Conservation (phyloP, 2,797 vertebrate species). For the Lagodon rhomboides region DNA sequence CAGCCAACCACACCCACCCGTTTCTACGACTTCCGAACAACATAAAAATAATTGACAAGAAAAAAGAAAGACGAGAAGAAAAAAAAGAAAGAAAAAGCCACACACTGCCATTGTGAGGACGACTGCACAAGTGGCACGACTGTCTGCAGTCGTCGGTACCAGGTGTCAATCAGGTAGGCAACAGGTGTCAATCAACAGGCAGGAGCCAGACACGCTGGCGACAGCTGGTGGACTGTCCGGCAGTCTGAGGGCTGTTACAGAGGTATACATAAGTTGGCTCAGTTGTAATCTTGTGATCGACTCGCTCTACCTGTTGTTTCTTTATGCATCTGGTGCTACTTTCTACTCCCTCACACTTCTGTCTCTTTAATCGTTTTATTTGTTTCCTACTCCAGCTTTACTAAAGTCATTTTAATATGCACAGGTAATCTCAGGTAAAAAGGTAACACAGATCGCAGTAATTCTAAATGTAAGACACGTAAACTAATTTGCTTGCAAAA, state of each 20-base stretch:
- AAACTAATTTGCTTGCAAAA: neutral
- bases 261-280: neutral
- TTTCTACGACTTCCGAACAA: constrained; percentile 53
- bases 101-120: constrained; percentile 23
- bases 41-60: constrained; percentile 63
- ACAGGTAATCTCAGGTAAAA: neutral
- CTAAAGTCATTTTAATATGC: neutral
- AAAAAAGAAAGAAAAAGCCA: constrained; percentile 25
- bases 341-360: neutral
- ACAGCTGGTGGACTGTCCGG: constrained; percentile 48
- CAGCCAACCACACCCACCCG: constrained; percentile 14
- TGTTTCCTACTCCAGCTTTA: neutral
- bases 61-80: neutral
- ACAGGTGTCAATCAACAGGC: constrained; percentile 51
- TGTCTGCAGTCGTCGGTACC: constrained; percentile 40
- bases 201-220: constrained; percentile 40
- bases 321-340: neutral
- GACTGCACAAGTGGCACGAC: constrained; percentile 44
- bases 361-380: neutral
- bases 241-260: constrained; percentile 19
- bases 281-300: constrained; percentile 5
- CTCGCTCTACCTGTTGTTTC: neutral
- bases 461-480: neutral
- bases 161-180: constrained; percentile 61
- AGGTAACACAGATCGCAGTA: neutral